Base-by-base conservation (phyloP, 2,113 vertebrate genomes). In the Vireo altiloquus region DNA sequence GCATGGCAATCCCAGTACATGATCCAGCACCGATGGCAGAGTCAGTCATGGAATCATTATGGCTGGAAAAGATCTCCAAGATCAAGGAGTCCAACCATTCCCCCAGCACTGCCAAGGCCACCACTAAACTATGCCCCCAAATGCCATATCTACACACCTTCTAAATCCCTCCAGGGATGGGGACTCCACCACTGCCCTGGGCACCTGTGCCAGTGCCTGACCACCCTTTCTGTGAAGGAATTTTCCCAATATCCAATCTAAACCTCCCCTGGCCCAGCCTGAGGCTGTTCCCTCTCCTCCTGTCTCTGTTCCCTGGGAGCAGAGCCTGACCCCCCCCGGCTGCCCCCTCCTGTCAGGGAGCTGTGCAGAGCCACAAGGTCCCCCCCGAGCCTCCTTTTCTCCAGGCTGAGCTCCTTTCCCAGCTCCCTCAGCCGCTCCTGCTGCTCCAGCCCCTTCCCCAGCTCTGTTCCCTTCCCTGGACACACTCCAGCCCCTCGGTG, bases 201-300 rank as follows among this genome's bases (percentile, higher is more conserved):
- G 8, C 54, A 70, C 65, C 54, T 59, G 31, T 53, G 33, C 57
- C 47, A 52, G 5, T 1, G 17, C 25, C 25, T 37, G n/a, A 49
- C 6, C 24, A 16, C 24, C 5, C 13, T 18, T 8, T 0, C 40
- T 3, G 2, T 5, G 4, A 47, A 47, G 20, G 0, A 30, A 14
- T 21, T 10, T 47, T 5, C 56, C 20, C 20, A 21, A 5, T 14
- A 63, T 7, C 30, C 20, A 59, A 24, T 1, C 6, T 53, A 6
- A 47, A 5, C 28, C 15, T 47, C 23, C 6, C 11, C 15, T 33
- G 10, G 28, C 30, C 5, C 40, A n/a, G 0, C 30, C 0, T 30
- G 19, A n/a, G 47, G 8, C 12, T 0, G 0, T 61, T 61, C 0
- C 37, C 9, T 0, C 54, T 15, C 1, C 0, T 77, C 53, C 44